These are phyloP conservation scores for Carlito syrichta DNA, from an alignment of 2,113 vertebrate genomes.

Conservation along the genomic window DNA sequence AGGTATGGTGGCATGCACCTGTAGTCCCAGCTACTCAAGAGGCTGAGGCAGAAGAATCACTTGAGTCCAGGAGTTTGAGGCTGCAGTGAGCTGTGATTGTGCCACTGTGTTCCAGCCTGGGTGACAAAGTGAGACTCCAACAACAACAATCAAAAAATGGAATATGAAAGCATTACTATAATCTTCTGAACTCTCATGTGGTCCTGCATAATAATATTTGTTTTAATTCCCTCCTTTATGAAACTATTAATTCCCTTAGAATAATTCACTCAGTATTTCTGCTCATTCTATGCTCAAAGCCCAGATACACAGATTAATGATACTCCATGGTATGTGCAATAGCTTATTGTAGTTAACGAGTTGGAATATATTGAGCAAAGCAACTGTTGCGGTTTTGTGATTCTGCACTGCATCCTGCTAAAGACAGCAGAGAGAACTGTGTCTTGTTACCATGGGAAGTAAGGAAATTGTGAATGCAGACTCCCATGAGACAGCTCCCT, in stretches of 20 bases:
- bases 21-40: too few species aligned
- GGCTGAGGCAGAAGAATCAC: too few species aligned
- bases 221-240: not conserved
- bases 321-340: rapidly evolving
- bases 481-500: not conserved
- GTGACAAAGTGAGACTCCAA: too few species aligned
- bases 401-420: too few species aligned
- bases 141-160: too few species aligned
- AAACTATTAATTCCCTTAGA: not conserved
- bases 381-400: not conserved
- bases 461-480: not conserved
- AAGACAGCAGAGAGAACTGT: rapidly evolving
- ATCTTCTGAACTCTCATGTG: not conserved
- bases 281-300: not conserved
- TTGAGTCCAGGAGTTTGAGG: too few species aligned
- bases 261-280: not conserved
- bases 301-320: not conserved
- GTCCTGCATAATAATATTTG: not conserved
- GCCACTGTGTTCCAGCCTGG: too few species aligned
- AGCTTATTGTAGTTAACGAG: not conserved
- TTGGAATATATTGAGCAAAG: not conserved
- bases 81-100: too few species aligned
- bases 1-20: too few species aligned
- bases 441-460: rapidly evolving
- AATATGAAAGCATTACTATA: not conserved